Evolutionary conservation across 2,797 vertebrate genomes (phyloP), one percentile per base, ranked within the genome.

Genomic region (Synaphobranchus kaupii): DNA sequence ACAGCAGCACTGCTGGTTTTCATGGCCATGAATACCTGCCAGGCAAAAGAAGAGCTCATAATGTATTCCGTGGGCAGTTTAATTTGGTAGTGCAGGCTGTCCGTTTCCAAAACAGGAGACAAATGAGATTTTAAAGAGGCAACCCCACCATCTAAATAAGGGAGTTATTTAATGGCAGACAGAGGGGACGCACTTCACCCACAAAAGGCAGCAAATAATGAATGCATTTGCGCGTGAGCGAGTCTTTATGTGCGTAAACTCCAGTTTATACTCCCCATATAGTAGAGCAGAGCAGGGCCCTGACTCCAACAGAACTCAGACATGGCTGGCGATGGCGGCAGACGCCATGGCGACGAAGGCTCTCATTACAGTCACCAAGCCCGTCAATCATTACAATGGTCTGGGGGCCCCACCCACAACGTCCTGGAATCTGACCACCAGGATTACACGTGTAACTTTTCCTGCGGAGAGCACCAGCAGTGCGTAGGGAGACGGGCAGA

Each of bases 41-140:
- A 47, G 76, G 13, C 31, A 13, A 44, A 48, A 48, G 39, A 80
- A 48, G n/a, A 10, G 25, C 15, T 48, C 44, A 39, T 78, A 22
- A 47, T 48, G 39, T 12, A 25, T 25, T 80, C 39, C 13, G 39
- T 78, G 31, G 73, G 73, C 15, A 47, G 34, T 4, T 44, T 78
- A 47, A 78, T 80, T 80, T 9, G 44, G 39, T 48, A 80, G 7
- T 48, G 76, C 44, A 25, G 76, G 31, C 76, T 9, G 39, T 22
- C 44, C 10, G 5, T 20, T 48, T 80, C 39, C 17, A 80, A 73
- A 80, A 80, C 76, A 80, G 76, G 76, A 80, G 44, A 80, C 20
- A 48, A 28, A 80, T 47, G 76, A 48, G 76, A 48, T 47, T 80
- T 48, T 48, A 80, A 80, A 80, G 76, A 80, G 76, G 76, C 44